Base-by-base conservation (phyloP, 2,113 vertebrate species). In the Salvator merianae region DNA sequence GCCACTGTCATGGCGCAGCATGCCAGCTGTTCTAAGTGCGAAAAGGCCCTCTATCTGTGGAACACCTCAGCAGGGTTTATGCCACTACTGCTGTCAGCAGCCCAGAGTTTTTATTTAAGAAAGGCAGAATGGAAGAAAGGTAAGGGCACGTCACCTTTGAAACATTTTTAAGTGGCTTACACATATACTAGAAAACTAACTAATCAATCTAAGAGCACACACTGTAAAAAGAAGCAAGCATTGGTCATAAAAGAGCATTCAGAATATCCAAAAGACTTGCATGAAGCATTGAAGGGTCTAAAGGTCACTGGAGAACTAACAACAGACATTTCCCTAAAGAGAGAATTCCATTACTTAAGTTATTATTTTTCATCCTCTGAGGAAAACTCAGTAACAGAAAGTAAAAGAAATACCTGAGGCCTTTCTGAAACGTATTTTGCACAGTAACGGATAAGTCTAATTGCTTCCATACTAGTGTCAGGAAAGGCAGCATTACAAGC, bases 391-490 rank as follows among this genome's bases (percentile, higher is more conserved):
- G 34, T 70, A 77, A 84, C 40, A 78, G 28, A 78, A 86, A 3
- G 26, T 28, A 62, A 69, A 53, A 62, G 36, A 86, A 63, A 32
- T 86, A 99, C 98, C 97, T 99, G 97, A 2, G 98, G 98, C 73
- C 98, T 95, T 43, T 99, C 98, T 0, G 98, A 98, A 83, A 99
- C 97, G 0, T 99, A 99, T 97, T 96, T 98, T 22, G 98, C 98
- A 79, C 98, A 99, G 86, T 98, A 98, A 1, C 98, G 97, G 85
- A 99, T 99, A 43, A 99, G 98, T 12, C 98, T 93, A 84, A 99
- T 99, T 10, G 98, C 98, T 93, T 99, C 98, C 98, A 99, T 99
- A 94, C 98, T 98, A 59, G 98, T 99, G 94, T 99, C 98, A 0
- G 98, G 98, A 88, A 99, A 99, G 0, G 98, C 97, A 1, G 98